A percentile compares a stretch with the other conserved stretches of the same genome.
Evolutionary conservation across 2,888 invertebrate genomes (phyloP).

Genomic region (Lissocephala sabroskyi): DNA sequence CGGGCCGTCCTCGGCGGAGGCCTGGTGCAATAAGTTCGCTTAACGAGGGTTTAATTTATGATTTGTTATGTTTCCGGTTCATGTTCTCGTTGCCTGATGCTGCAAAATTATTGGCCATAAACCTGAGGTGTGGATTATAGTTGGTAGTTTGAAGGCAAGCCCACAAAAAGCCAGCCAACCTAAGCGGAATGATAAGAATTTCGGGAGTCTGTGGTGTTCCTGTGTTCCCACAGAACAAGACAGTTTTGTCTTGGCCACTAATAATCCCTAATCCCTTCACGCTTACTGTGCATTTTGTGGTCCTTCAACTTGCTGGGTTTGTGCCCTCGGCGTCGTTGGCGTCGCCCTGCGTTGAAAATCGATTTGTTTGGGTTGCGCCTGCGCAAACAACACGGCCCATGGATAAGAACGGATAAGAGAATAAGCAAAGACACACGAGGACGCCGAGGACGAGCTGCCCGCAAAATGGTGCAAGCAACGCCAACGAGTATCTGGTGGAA

Average conservation of each 20-base stretch:
- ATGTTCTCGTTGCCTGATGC: slow-evolving; percentile 48
- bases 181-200: no score
- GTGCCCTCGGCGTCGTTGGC: slow-evolving; percentile 26
- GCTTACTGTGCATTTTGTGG: slow-evolving; percentile 65
- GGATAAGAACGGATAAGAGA: slow-evolving; percentile 64
- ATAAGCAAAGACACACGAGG: slow-evolving; percentile 55
- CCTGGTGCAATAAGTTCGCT: slow-evolving; percentile 65
- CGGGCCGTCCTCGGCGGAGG: slow-evolving; percentile 33
- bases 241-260: slow-evolving; percentile 40
- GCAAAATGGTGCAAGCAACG: slow-evolving; percentile 43
- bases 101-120: slow-evolving; percentile 63
- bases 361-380: slow-evolving; percentile 71
- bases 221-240: background rate
- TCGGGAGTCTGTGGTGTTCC: background rate
- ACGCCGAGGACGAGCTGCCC: background rate
- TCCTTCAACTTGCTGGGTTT: no score
- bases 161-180: slow-evolving; percentile 17
- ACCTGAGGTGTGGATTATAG: slow-evolving; percentile 64
- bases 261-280: slow-evolving; percentile 70
- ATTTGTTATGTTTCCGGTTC: slow-evolving; percentile 72
- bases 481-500: slow-evolving; percentile 69
- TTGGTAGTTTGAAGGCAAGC: slow-evolving; percentile 34
- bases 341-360: slow-evolving; percentile 70
- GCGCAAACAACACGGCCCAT: slow-evolving; percentile 66
- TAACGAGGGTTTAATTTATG: slow-evolving; percentile 72